Evolutionary conservation across 30 jellyfish, hydroid and myxozoan genomes (phyloP).

Genomic region (Chrysaora quinquecirrha): DNA sequence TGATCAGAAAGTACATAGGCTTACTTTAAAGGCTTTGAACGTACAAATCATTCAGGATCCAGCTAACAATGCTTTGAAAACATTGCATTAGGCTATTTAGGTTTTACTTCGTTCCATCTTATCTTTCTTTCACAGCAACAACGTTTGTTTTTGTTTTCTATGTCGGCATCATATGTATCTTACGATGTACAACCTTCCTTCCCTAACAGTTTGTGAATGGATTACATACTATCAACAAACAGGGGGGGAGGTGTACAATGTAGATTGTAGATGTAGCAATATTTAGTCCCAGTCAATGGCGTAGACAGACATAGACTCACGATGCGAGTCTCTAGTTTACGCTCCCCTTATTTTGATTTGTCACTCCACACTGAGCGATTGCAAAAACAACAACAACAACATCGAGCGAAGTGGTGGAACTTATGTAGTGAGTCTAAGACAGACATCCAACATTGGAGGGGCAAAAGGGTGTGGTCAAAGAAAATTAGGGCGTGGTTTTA

Average conservation of each 20-base stretch:
- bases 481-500: no score
- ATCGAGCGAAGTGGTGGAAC: no score
- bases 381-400: no score
- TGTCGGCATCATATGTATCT: constrained; percentile 25
- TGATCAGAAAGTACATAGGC: constrained; percentile 51
- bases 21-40: constrained; percentile 54
- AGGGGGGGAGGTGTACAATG: constrained; percentile 12
- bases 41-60: constrained; percentile 43
- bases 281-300: no score
- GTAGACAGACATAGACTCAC: no score
- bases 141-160: constrained; percentile 34
- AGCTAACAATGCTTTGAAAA: constrained; percentile 25
- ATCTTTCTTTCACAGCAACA: constrained; percentile 23
- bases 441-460: no score
- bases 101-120: constrained; percentile 33
- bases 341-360: no score
- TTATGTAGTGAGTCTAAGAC: no score
- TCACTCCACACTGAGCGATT: no score
- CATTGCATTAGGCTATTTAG: constrained; percentile 42
- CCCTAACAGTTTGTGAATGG: constrained; percentile 73
- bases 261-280: no score
- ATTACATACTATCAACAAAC: constrained; percentile 11
- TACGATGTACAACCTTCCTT: constrained; percentile 36
- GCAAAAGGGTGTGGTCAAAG: no score
- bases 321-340: no score